These are phyloP conservation scores for Cheilosia urbana DNA, from an alignment of 2,888 invertebrate species.

Conservation along the genomic window DNA sequence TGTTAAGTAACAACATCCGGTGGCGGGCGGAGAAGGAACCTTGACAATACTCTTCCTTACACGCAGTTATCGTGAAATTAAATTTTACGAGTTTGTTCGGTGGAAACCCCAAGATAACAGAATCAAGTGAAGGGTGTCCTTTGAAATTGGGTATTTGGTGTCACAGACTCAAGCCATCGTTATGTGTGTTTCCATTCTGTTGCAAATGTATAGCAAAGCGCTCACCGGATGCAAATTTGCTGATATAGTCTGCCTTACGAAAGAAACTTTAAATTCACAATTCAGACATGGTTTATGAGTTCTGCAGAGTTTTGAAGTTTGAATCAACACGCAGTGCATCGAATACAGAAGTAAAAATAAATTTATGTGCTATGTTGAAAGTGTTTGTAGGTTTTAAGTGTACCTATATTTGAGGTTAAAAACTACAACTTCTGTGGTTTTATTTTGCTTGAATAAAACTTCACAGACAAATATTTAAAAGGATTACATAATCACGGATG, in stretches of 20 bases:
- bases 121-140: conserved; percentile 22
- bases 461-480: too few species aligned
- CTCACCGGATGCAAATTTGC: too few species aligned
- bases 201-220: background rate
- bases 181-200: conserved; percentile 8
- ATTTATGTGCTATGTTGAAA: too few species aligned
- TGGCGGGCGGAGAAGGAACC: background rate
- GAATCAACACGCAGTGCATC: too few species aligned
- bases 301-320: too few species aligned
- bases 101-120: conserved; percentile 30
- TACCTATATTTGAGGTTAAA: too few species aligned
- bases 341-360: too few species aligned
- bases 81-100: conserved; percentile 45
- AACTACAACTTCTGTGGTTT: too few species aligned
- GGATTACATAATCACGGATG: too few species aligned
- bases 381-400: too few species aligned
- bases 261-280: background rate
- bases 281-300: too few species aligned
- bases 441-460: too few species aligned
- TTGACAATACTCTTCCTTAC: background rate
- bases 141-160: conserved; percentile 29
- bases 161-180: conserved; percentile 4
- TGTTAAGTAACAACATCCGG: conserved; percentile 38
- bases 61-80: conserved; percentile 24
- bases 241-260: background rate